phyloP scores from a whole-genome alignment of 2,888 invertebrate genomes.

The Opisthograptis luteolata region DNA sequence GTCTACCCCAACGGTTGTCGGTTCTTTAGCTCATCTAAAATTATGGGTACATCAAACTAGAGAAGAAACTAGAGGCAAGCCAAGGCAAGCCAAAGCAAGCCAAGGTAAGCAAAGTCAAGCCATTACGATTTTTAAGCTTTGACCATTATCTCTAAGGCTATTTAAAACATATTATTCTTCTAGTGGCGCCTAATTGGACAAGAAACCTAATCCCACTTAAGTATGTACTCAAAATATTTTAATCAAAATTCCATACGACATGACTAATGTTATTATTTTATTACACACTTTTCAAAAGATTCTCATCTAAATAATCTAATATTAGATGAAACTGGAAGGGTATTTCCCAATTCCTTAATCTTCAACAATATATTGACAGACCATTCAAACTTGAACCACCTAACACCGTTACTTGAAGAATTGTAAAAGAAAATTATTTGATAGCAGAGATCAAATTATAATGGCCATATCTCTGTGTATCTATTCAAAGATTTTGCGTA shows the following conservation, averaged over 20 bases:
- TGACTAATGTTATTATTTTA: conserved; percentile 12
- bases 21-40: no score
- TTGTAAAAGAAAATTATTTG: conserved; percentile 6
- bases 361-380: conserved; percentile 23
- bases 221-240: neutral
- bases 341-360: conserved; percentile 24
- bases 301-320: conserved; percentile 12
- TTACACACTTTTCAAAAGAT: conserved; percentile 7
- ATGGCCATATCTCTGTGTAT: conserved; percentile 13
- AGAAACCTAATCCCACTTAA: neutral
- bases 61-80: no score
- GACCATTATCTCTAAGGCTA: no score
- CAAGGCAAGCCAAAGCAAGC: no score
- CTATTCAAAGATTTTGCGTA: conserved; percentile 37
- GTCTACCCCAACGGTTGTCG: no score
- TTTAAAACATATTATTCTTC: no score
- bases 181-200: conserved; percentile 3
- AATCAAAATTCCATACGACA: conserved; percentile 15
- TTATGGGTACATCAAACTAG: no score
- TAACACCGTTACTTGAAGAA: conserved; percentile 16
- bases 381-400: conserved; percentile 20
- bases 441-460: conserved; percentile 10
- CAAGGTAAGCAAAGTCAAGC: no score
- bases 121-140: no score
- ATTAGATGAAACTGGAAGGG: conserved; percentile 21